Base-by-base conservation (phyloP, 1,140 invertebrate genomes). In the Polyergus mexicanus region DNA sequence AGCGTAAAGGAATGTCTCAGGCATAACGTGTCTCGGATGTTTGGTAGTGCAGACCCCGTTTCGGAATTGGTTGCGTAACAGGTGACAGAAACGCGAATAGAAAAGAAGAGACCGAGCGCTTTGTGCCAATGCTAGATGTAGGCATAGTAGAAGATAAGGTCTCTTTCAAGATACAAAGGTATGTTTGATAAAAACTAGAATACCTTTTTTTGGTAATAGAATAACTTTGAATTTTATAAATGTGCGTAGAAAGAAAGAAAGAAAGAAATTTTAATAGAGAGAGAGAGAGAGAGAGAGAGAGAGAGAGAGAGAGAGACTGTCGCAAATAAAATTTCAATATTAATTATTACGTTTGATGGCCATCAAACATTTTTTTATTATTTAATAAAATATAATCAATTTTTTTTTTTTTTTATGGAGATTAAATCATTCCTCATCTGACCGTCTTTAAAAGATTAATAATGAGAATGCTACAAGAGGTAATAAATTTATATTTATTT, bases 11-110 rank as follows among this genome's bases (percentile, higher is more conserved):
- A 93, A 92, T 92, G 92, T 89, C 87, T 87, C 81, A 91, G 75
- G 74, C 86, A 83, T 86, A 92, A 92, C 92, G 87, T 93, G 87
- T 91, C 88, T 89, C 81, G 91, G 88, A 93, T 93, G 92, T 92
- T 92, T 92, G 91, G 90, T 93, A 92, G 92, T 91, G 92, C 92
- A 92, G 92, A 89, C 85, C 89, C 91, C 86, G 91, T 89, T 92
- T 90, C 84, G 92, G 91, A 85, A 89, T 92, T 83, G n/a, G 87
- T 93, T 93, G 91, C 91, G 91, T 93, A 93, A 93, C 88, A 89
- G 85, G 77, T 87, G 91, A 91, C 85, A 89, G 86, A 88, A 86
- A 88, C 87, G 88, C 78, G 91, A 93, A 91, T 93, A 92, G 92
- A 92, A 88, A 92, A 89, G 89, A 92, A 92, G 86, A 81, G 80